Conservation (phyloP, 2,797 vertebrate species). For the Lepilemur septentrionalis region DNA sequence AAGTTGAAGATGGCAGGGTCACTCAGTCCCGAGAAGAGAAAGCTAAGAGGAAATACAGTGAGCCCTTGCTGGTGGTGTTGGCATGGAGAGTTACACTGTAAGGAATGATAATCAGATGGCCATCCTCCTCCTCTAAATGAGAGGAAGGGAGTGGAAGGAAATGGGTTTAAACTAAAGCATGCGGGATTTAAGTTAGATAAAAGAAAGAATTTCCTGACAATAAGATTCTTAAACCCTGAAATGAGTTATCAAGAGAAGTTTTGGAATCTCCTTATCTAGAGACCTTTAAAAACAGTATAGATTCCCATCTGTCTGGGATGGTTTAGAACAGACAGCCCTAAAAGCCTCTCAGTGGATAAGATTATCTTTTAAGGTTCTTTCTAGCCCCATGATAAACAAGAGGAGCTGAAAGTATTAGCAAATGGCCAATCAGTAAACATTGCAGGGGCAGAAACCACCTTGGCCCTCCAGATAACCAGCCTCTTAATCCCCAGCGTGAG, state of each 20-base stretch:
- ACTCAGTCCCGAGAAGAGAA: not conserved
- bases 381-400: slow-evolving; percentile 60
- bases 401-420: slow-evolving; percentile 46
- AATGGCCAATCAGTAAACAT: slow-evolving; percentile 46
- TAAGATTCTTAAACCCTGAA: slow-evolving; percentile 53
- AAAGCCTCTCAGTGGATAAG: slow-evolving; percentile 67
- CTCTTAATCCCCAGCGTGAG: not conserved
- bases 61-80: not conserved
- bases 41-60: not conserved
- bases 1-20: not conserved
- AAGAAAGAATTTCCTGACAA: slow-evolving; percentile 71
- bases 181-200: slow-evolving; percentile 64
- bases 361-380: slow-evolving; percentile 62
- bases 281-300: slow-evolving; percentile 66
- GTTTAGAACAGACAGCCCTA: slow-evolving; percentile 53
- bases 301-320: slow-evolving; percentile 54
- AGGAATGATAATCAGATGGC: not conserved
- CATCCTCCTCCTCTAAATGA: not conserved
- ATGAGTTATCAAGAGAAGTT: slow-evolving; percentile 62
- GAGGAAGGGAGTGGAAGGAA: slow-evolving; percentile 10
- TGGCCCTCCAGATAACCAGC: not conserved
- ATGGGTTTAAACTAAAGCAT: slow-evolving; percentile 48
- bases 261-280: slow-evolving; percentile 74
- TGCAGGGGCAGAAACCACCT: not conserved
- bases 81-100: not conserved